Conservation (phyloP, 2,797 vertebrate species). For the Merluccius polli region DNA sequence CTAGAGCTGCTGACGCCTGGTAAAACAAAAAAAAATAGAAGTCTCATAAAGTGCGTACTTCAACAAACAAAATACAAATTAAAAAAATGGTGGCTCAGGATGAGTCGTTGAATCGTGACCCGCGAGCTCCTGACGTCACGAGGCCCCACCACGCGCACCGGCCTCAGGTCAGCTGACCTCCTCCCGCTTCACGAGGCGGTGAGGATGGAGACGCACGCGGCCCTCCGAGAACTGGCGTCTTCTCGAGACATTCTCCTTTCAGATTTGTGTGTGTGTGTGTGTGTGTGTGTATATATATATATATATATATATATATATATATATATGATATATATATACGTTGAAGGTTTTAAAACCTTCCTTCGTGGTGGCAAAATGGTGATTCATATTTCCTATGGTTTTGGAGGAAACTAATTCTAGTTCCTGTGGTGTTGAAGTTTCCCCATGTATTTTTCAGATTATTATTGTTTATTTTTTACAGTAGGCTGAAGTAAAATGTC, state of each 20-base stretch:
- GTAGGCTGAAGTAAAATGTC: neutral
- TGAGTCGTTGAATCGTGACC: no score
- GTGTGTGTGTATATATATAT: no score
- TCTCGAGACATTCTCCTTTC: neutral
- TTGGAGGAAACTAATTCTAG: neutral
- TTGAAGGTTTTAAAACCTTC: neutral
- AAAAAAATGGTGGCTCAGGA: no score
- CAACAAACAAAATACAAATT: no score
- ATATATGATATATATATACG: neutral
- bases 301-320: no score
- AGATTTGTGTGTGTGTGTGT: no score
- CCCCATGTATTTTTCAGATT: no score
- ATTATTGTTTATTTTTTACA: neutral
- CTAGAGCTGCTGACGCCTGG: no score
- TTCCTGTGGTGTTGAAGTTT: no score
- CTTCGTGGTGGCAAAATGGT: neutral
- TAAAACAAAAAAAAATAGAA: no score
- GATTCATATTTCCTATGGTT: neutral
- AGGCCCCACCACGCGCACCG: neutral
- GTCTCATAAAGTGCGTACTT: no score
- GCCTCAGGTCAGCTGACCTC: neutral
- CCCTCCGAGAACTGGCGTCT: neutral
- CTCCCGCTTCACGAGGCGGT: neutral
- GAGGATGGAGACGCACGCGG: no score
- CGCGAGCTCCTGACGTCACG: neutral